A percentile compares a stretch with the other conserved stretches of the same genome.
These are phyloP conservation scores for Spizaetus ornatus DNA, from an alignment of 2,113 vertebrate genomes.

Conservation along the genomic window DNA sequence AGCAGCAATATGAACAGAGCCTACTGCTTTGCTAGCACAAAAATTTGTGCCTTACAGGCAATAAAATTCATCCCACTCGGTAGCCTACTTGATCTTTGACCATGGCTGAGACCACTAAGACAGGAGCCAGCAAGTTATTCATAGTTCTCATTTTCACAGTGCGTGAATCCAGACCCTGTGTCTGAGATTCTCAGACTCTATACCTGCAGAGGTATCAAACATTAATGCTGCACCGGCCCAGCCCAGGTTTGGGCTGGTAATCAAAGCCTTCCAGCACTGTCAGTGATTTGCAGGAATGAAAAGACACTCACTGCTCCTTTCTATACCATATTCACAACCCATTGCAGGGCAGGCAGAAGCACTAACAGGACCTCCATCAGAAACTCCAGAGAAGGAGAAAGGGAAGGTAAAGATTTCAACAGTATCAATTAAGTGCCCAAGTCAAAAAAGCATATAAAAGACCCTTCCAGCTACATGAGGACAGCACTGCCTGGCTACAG, in stretches of 20 bases:
- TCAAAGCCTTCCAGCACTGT: background rate
- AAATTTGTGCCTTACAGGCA: background rate
- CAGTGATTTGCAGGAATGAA: background rate
- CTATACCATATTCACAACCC: background rate
- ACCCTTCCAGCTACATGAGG: background rate
- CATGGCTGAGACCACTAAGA: background rate
- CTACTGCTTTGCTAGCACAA: background rate
- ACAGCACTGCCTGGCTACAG: background rate
- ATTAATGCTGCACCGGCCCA: background rate
- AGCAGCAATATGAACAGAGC: background rate
- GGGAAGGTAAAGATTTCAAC: background rate
- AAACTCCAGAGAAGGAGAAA: background rate
- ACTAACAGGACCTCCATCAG: background rate
- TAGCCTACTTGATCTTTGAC: background rate
- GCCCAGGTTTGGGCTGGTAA: background rate
- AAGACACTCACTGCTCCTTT: background rate
- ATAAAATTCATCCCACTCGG: background rate
- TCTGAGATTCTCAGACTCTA: background rate
- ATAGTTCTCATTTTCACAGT: background rate
- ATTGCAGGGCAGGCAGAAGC: background rate
- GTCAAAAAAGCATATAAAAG: background rate
- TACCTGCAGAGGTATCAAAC: background rate
- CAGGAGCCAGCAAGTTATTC: background rate
- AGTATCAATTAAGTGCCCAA: too few species aligned
- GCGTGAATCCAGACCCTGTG: background rate